Percentiles rank a stretch among this genome's conserved stretches.
These are phyloP conservation scores for Noctilio leporinus DNA, from an alignment of 2,113 vertebrate species.

Conservation along the genomic window DNA sequence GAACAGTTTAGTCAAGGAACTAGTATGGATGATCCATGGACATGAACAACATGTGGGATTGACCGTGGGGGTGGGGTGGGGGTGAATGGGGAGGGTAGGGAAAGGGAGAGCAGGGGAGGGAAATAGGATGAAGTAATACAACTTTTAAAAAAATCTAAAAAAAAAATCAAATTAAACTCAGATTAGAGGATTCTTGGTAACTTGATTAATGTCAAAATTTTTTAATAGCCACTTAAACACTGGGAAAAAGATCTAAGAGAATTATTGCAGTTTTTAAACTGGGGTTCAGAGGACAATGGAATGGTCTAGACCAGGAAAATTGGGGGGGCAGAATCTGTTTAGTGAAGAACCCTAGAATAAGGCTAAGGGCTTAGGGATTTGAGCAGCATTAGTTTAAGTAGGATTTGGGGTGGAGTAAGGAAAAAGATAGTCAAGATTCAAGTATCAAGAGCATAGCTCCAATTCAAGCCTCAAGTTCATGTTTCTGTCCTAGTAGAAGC, in stretches of 20 bases:
- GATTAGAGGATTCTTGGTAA: not conserved
- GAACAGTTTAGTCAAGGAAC: too few relatives aligned
- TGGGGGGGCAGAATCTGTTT: not conserved
- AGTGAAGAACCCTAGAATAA: slow-evolving; percentile 5
- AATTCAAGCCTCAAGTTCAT: not conserved
- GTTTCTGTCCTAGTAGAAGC: not conserved
- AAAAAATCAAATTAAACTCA: slow-evolving; percentile 23
- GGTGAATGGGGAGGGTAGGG: too few relatives aligned
- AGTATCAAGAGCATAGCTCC: not conserved
- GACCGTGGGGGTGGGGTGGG: too few relatives aligned
- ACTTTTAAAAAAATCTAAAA: too few relatives aligned
- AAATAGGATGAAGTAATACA: too few relatives aligned
- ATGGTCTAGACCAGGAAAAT: not conserved
- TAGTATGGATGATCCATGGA: too few relatives aligned
- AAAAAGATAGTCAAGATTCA: not conserved
- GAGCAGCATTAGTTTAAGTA: not conserved
- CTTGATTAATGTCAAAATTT: not conserved
- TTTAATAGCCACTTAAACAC: not conserved
- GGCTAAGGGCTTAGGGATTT: not conserved
- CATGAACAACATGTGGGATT: too few relatives aligned
- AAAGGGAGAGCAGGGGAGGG: too few relatives aligned
- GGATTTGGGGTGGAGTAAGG: not conserved
- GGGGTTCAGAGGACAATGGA: not conserved
- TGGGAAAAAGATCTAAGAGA: not conserved
- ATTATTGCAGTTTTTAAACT: not conserved